Evolutionary conservation across 2,888 invertebrate genomes (phyloP).

Genomic region (Drosophila mayaguana): DNA sequence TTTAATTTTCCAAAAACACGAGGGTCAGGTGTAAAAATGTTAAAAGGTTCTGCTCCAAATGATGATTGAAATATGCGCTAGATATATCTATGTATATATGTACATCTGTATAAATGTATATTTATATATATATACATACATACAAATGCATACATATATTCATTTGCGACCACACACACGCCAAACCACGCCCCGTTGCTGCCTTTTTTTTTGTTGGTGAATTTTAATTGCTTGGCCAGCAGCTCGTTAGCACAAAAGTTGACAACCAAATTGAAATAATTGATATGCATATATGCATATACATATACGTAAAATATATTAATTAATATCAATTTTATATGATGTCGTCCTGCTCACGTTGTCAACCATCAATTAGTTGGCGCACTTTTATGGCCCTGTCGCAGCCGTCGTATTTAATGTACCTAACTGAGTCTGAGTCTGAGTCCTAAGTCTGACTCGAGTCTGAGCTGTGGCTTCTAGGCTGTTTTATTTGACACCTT

Average conservation of each 20-base stretch:
- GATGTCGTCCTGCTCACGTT: background rate
- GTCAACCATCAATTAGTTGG: conserved; percentile 54
- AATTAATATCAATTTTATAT: conserved; percentile 69
- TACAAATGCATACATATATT: background rate
- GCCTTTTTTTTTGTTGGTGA: conserved; percentile 7
- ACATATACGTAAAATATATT: conserved; percentile 38
- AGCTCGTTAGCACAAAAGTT: conserved; percentile 66
- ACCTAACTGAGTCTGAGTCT: conserved; percentile 17
- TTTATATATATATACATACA: too few species aligned
- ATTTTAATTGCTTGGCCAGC: conserved; percentile 65
- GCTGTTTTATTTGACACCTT: conserved; percentile 71
- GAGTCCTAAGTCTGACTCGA: background rate
- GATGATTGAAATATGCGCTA: conserved; percentile 52
- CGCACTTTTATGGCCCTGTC: conserved; percentile 53
- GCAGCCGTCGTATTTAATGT: conserved; percentile 41
- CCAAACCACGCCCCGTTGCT: conserved; percentile 26
- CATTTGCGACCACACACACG: conserved; percentile 24
- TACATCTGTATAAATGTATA: background rate
- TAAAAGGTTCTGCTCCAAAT: conserved; percentile 54
- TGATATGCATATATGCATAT: conserved; percentile 35
- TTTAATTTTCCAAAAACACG: conserved; percentile 63
- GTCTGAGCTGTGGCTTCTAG: conserved; percentile 16
- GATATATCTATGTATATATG: background rate
- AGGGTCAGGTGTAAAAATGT: conserved; percentile 69
- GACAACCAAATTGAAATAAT: conserved; percentile 69